Evolutionary conservation across 1,140 invertebrate genomes (phyloP), one percentile per base, ranked within the genome.

Genomic region (Reticulitermes speratus): DNA sequence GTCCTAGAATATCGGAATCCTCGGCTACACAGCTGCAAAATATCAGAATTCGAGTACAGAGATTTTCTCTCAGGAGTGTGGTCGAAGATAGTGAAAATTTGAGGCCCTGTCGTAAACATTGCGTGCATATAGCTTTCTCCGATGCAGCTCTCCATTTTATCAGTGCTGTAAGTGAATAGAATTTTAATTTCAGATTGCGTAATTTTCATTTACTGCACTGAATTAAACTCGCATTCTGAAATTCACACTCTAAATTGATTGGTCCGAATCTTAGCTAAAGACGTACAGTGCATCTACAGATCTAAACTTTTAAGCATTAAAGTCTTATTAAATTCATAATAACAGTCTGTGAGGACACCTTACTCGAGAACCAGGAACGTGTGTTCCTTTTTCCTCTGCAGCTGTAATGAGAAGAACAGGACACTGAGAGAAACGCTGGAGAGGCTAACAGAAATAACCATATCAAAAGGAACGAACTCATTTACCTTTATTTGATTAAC

Each of bases 401-500:
- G 21, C n/a, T 30, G 25, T 75, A 30, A 55, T 30, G 25, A 75
- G 25, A 75, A n/a, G n/a, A 25, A 30, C 65, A 30, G 83, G 23
- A 12, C 83, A 25, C 44, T 7, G 32, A 19, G 83, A 44, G 83
- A 84, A 44, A 75, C 25, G 16, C 0, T n/a, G 65, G 14, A 0
- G 65, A 6, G 65, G 65, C 25, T 52, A 84, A 52, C n/a, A 84
- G 83, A 45, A 84, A 84, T 84, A 84, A 84, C 44, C 48, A 84
- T 44, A 84, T 84, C 83, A 84, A 44, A 84, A 52, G 83, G 83
- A 84, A 84, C 32, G 83, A 52, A 84, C 83, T 84, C 44, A 84
- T 84, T 84, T 84, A 84, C 44, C 38, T 84, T 84, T 84, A 84
- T 84, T 84, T 84, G 83, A 84, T 84, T 84, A 84, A 52, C 44